A percentile compares a stretch with the other conserved stretches of the same genome.
Conservation (phyloP, 2,113 vertebrate genomes). For the Ginglymostoma cirratum region DNA sequence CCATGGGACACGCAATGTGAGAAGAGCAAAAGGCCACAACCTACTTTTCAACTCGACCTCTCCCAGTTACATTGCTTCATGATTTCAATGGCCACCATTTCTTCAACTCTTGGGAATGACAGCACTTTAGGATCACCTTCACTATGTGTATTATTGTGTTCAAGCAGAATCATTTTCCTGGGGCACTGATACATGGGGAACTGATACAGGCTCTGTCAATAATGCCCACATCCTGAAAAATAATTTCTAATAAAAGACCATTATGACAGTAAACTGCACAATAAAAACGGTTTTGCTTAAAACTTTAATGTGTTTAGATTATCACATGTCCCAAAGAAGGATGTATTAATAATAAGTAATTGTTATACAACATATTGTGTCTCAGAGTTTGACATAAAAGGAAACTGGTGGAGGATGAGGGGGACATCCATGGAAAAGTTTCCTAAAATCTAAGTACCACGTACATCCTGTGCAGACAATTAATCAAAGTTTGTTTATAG, state of each 20-base stretch:
- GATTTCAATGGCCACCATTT: not conserved
- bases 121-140: not conserved
- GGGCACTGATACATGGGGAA: not conserved
- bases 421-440: slow-evolving; percentile 58
- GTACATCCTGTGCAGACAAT: slow-evolving; percentile 66
- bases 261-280: not conserved
- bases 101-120: not conserved
- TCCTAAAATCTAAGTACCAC: slow-evolving; percentile 54
- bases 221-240: not conserved
- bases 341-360: slow-evolving; percentile 32
- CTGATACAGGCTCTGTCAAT: not conserved
- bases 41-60: not conserved
- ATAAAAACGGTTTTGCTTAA: not conserved
- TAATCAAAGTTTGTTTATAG: slow-evolving; percentile 67
- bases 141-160: not conserved
- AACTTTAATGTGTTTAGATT: not conserved
- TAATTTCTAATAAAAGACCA: not conserved
- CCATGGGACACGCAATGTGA: not conserved
- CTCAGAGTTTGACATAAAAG: slow-evolving; percentile 44
- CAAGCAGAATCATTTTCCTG: not conserved
- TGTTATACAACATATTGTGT: not conserved
- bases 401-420: slow-evolving; percentile 50
- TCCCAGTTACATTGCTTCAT: not conserved
- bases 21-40: not conserved
- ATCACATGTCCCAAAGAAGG: not conserved